Conservation (phyloP, 2,888 invertebrate genomes). For the Ormyrus pomaceus region DNA sequence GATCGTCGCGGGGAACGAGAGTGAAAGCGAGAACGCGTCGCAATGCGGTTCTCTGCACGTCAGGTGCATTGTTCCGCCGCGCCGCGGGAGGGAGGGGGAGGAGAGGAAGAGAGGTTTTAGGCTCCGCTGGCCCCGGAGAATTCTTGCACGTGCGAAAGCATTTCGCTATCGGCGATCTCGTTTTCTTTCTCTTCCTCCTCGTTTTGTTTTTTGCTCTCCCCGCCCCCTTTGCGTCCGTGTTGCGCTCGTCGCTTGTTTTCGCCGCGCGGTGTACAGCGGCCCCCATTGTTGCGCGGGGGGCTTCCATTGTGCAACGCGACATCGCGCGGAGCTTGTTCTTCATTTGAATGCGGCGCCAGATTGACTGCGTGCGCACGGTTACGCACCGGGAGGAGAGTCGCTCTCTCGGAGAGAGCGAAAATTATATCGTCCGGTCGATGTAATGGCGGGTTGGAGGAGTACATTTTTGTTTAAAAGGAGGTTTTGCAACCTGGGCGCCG, state of each 20-base stretch:
- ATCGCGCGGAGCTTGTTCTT: background rate
- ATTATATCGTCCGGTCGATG: too few species aligned
- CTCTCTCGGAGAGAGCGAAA: too few species aligned
- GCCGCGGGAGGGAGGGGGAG: background rate
- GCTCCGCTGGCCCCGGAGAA: slow-evolving; percentile 34
- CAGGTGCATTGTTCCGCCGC: slow-evolving; percentile 28
- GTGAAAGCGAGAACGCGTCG: slow-evolving; percentile 42
- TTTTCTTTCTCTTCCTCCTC: background rate
- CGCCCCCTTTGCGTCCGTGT: background rate
- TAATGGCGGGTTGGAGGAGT: too few species aligned
- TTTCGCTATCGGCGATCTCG: slow-evolving; percentile 33
- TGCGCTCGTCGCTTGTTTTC: background rate
- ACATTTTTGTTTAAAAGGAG: too few species aligned
- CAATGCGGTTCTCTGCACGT: slow-evolving; percentile 8
- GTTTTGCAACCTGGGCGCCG: too few species aligned
- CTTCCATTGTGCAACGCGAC: background rate
- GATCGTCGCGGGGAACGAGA: background rate
- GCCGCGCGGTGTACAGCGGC: background rate
- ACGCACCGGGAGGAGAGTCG: too few species aligned
- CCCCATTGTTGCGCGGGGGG: background rate
- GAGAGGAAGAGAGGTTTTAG: slow-evolving; percentile 22
- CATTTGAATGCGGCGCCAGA: too few species aligned
- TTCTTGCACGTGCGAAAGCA: slow-evolving; percentile 25
- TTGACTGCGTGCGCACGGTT: too few species aligned
- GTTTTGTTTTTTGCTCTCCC: slow-evolving; percentile 1